phyloP scores from a whole-genome alignment of 2,888 invertebrate species.

The Caenorhabditis zanzibari region DNA sequence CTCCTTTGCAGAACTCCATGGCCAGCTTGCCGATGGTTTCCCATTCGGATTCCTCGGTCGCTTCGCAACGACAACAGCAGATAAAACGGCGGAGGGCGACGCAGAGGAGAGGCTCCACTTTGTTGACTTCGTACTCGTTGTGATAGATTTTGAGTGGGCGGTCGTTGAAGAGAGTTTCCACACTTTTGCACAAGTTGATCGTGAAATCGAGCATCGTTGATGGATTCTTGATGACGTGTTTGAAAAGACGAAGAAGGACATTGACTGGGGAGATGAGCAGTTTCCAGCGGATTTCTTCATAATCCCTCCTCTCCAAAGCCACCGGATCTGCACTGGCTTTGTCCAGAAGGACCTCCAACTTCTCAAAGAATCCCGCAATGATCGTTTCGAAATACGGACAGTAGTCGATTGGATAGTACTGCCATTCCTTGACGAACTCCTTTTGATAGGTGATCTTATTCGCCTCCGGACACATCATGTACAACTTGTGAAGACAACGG shows the following conservation, averaged over 20 bases:
- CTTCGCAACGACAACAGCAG: neutral
- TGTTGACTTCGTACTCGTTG: neutral
- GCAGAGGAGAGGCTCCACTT: neutral
- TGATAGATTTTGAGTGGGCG: constrained; percentile 14
- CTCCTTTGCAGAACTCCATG: neutral
- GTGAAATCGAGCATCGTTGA: neutral
- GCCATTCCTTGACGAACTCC: constrained; percentile 33
- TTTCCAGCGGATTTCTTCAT: neutral
- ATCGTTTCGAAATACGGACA: constrained; percentile 27
- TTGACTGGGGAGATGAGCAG: constrained; percentile 16
- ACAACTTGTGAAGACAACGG: neutral
- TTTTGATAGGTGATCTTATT: constrained; percentile 2
- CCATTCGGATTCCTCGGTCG: neutral
- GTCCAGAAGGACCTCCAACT: neutral
- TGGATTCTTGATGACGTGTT: neutral
- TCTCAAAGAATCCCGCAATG: neutral
- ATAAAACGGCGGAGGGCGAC: constrained; percentile 8
- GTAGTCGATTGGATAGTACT: constrained; percentile 15
- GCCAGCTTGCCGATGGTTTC: neutral
- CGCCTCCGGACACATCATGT: constrained; percentile 13
- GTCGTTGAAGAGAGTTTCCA: constrained; percentile 1
- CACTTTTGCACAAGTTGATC: neutral
- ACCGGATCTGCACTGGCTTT: neutral
- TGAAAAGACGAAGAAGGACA: neutral
- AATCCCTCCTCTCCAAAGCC: neutral